These are phyloP conservation scores for Coreius guichenoti DNA, from an alignment of 2,797 vertebrate species.

Conservation along the genomic window DNA sequence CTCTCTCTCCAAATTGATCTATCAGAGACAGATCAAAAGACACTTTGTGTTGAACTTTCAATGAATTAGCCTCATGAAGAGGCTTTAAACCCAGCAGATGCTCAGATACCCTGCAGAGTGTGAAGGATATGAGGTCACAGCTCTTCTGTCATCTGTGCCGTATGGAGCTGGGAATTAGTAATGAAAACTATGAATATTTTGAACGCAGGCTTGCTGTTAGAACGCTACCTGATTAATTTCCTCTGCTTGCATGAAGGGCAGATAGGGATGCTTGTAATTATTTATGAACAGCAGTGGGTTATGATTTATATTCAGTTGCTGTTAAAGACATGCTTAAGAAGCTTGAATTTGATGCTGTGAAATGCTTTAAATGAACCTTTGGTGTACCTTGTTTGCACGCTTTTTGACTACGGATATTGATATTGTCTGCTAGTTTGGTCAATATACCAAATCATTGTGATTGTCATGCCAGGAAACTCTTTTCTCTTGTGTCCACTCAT, in stretches of 20 bases:
- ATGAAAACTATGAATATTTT: conserved; percentile 45
- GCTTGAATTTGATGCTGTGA: not conserved
- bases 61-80: not conserved
- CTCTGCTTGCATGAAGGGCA: conserved; percentile 43
- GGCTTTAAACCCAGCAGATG: conserved; percentile 20
- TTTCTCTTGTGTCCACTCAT: not conserved
- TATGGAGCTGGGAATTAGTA: conserved; percentile 36
- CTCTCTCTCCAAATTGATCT: not conserved
- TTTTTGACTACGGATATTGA: not conserved
- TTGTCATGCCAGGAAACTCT: not conserved
- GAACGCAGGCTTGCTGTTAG: conserved; percentile 27
- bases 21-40: not conserved
- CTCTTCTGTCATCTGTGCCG: conserved; percentile 35
- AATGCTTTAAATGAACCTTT: conserved; percentile 8
- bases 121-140: conserved; percentile 41
- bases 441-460: not conserved
- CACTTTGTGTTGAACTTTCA: conserved; percentile 1
- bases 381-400: not conserved
- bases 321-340: not conserved
- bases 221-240: conserved; percentile 35
- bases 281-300: conserved; percentile 37
- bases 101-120: conserved; percentile 20
- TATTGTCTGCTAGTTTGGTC: conserved; percentile 1
- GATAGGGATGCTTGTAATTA: conserved; percentile 44
- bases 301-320: conserved; percentile 23